phyloP scores from a whole-genome alignment of 2,888 invertebrate genomes.

The Drosophila sordidula region DNA sequence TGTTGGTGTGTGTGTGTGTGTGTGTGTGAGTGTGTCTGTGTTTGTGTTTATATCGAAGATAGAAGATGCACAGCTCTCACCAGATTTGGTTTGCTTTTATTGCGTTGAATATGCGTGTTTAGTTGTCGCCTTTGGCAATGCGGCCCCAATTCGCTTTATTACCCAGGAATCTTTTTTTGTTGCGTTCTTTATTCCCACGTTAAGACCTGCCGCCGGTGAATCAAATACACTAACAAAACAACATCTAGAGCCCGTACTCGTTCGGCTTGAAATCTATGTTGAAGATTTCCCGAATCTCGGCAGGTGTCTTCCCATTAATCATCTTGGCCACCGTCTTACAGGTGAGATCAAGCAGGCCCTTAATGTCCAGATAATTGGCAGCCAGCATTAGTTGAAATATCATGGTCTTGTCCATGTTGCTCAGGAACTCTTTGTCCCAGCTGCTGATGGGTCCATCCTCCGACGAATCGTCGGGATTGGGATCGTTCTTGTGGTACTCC shows the following conservation, averaged over 20 bases:
- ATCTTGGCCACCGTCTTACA: slow-evolving; percentile 66
- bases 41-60: slow-evolving; percentile 20
- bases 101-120: slow-evolving; percentile 27
- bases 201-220: slow-evolving; percentile 1
- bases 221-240: slow-evolving; percentile 9
- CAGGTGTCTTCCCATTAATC: slow-evolving; percentile 66
- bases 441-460: slow-evolving; percentile 45
- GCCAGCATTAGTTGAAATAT: slow-evolving; percentile 63
- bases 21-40: slow-evolving; percentile 4
- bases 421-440: slow-evolving; percentile 62
- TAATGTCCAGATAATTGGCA: slow-evolving; percentile 65
- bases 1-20: slow-evolving; percentile 1
- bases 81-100: slow-evolving; percentile 49
- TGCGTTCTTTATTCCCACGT: neutral
- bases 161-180: slow-evolving; percentile 2
- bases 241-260: neutral
- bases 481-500: slow-evolving; percentile 58
- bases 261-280: slow-evolving; percentile 33
- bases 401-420: slow-evolving; percentile 58
- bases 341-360: slow-evolving; percentile 62
- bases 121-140: slow-evolving; percentile 5
- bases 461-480: slow-evolving; percentile 41
- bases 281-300: slow-evolving; percentile 62
- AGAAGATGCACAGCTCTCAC: slow-evolving; percentile 42
- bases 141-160: slow-evolving; percentile 10